Evolutionary conservation across 2,113 vertebrate genomes (phyloP).

Genomic region (Sialia sialis): DNA sequence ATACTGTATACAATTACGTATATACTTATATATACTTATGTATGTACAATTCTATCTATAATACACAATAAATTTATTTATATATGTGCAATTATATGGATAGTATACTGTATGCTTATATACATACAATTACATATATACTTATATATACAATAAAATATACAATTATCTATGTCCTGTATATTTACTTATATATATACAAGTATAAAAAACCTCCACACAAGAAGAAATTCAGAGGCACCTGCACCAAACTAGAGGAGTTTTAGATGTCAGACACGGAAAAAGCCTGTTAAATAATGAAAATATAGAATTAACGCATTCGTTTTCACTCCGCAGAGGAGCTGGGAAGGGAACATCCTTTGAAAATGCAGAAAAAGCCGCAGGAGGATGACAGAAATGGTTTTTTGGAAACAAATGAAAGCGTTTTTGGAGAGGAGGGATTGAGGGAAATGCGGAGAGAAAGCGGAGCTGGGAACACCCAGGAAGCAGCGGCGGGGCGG

Average conservation of each 20-base stretch:
- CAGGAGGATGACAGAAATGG: not conserved
- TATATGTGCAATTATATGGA: rapidly evolving
- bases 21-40: too few relatives aligned
- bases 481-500: not conserved
- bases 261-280: not conserved
- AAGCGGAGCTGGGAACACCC: not conserved
- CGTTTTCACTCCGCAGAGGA: not conserved
- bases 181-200: too few relatives aligned
- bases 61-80: too few relatives aligned
- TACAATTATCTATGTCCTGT: too few relatives aligned
- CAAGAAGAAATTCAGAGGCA: too few relatives aligned
- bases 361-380: not conserved
- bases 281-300: not conserved
- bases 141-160: too few relatives aligned
- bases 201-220: not conserved
- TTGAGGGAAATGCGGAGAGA: not conserved
- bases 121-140: too few relatives aligned
- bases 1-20: too few relatives aligned
- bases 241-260: not conserved
- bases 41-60: too few relatives aligned
- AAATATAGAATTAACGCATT: not conserved
- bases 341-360: not conserved
- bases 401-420: not conserved
- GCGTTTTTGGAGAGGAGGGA: not conserved
- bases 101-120: too few relatives aligned